Percentiles rank a stretch among this genome's conserved stretches.
phyloP scores from a whole-genome alignment of 1,140 invertebrate genomes.

The Chironomus tepperi region DNA sequence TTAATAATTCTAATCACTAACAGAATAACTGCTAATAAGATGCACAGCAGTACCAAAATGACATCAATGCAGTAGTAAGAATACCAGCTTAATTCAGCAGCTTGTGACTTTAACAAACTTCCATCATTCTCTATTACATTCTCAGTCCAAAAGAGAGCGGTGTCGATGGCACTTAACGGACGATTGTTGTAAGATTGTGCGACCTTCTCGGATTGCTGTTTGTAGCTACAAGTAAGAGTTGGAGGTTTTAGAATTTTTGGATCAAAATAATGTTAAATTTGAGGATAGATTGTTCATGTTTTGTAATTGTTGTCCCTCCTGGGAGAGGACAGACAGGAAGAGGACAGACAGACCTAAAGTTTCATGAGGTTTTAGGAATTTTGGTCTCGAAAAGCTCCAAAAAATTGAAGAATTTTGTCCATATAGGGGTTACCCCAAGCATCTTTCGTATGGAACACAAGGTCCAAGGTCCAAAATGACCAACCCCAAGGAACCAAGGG shows the following conservation, averaged over 20 bases:
- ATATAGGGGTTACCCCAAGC: background rate
- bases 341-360: no score
- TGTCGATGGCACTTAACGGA: conserved; percentile 49
- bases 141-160: conserved; percentile 59
- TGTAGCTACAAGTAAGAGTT: conserved; percentile 36
- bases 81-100: conserved; percentile 38
- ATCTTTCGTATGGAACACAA: background rate
- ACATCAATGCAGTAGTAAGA: conserved; percentile 36
- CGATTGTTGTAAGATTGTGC: conserved; percentile 54
- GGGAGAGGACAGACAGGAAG: no score
- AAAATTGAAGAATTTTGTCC: background rate
- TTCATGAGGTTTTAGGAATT: background rate
- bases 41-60: background rate
- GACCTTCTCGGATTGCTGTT: conserved; percentile 41
- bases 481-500: no score
- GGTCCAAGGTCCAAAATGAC: background rate
- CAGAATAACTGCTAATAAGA: background rate
- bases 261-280: background rate
- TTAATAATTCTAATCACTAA: conserved; percentile 10
- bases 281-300: background rate
- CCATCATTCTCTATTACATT: conserved; percentile 46
- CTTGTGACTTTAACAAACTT: conserved; percentile 40
- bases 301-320: no score
- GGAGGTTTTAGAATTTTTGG: background rate
- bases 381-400: background rate